These are phyloP conservation scores for Penaeus chinensis DNA, from an alignment of 1,140 invertebrate species.

Conservation along the genomic window DNA sequence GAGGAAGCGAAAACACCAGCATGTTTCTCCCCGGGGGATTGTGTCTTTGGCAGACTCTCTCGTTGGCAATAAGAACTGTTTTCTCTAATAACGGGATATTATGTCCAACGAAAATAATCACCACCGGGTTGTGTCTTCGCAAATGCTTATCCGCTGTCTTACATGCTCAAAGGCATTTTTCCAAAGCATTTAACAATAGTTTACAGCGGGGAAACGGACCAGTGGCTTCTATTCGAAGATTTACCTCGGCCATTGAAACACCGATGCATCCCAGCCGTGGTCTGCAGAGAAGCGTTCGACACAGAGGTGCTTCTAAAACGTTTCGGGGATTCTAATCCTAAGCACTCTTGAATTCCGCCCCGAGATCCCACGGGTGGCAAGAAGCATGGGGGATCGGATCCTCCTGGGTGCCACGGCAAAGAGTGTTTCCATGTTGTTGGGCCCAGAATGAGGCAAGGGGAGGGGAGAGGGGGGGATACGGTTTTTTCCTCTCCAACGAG, in stretches of 20 bases:
- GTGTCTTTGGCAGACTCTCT: too few species aligned
- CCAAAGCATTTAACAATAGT: background rate
- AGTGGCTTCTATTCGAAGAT: background rate
- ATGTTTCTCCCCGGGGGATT: too few species aligned
- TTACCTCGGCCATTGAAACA: conserved; percentile 4
- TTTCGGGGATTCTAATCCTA: too few species aligned
- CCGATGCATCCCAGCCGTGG: background rate
- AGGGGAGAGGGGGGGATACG: background rate
- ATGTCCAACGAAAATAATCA: too few species aligned
- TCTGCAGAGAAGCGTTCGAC: too few species aligned
- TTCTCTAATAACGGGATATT: too few species aligned
- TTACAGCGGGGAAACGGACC: background rate
- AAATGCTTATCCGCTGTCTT: background rate
- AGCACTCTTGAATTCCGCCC: too few species aligned
- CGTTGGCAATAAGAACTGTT: too few species aligned
- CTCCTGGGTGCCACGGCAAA: conserved; percentile 5
- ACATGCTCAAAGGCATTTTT: conserved; percentile 3
- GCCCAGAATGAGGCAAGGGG: background rate
- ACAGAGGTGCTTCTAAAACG: too few species aligned
- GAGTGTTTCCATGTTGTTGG: conserved; percentile 37
- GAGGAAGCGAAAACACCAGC: too few species aligned
- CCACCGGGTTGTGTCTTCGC: too few species aligned
- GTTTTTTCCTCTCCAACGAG: background rate
- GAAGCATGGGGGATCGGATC: background rate
- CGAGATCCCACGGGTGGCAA: background rate